A percentile compares a stretch with the other conserved stretches of the same genome.
These are phyloP conservation scores for Homarus gammarus DNA, from an alignment of 2,888 invertebrate species.

Conservation along the genomic window DNA sequence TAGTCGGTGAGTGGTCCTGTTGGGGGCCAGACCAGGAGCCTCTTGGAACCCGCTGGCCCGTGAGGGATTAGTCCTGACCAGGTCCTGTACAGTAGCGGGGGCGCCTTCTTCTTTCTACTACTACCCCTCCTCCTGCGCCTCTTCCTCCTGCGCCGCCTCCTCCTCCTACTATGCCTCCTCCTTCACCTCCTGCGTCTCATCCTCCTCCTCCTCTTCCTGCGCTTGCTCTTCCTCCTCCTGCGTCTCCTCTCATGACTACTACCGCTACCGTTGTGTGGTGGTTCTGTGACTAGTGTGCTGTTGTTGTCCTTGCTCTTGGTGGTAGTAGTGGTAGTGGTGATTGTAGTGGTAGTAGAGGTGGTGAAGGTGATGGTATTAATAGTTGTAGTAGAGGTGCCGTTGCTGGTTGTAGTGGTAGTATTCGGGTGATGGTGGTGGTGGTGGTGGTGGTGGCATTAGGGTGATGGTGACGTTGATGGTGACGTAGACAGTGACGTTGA, in stretches of 20 bases:
- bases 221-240: neutral
- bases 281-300: neutral
- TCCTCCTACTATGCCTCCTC: neutral
- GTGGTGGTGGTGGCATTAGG: no score
- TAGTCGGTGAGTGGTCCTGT: conserved; percentile 48
- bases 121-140: neutral
- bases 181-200: neutral
- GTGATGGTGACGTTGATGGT: no score
- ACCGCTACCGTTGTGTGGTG: no score
- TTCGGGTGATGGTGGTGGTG: no score
- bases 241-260: no score
- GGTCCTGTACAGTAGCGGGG: conserved; percentile 54
- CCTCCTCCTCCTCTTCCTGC: neutral
- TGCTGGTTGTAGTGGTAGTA: no score
- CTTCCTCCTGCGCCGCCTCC: neutral
- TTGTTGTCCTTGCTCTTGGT: neutral
- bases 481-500: no score
- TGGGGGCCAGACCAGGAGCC: conserved; percentile 11
- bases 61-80: conserved; percentile 56
- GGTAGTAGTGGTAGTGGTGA: neutral
- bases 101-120: neutral
- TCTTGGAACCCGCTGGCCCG: conserved; percentile 44
- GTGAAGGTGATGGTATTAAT: no score
- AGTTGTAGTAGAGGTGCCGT: no score
- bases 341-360: no score